These are phyloP conservation scores for Drosophila subsilvestris DNA, from an alignment of 2,888 invertebrate genomes.

Conservation along the genomic window DNA sequence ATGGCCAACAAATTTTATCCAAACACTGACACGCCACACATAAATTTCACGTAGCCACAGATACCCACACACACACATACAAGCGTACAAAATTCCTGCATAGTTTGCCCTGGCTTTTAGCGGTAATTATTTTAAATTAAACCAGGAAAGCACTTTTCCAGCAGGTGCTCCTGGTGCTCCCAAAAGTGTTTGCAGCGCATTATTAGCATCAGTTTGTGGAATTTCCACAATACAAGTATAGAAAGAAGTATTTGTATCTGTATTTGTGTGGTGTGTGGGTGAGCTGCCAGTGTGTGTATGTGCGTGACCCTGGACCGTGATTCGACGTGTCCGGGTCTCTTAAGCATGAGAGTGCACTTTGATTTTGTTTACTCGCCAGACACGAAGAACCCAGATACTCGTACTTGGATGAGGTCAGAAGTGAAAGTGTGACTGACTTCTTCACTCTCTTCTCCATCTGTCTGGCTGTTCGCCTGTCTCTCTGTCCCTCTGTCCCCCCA, in stretches of 20 bases:
- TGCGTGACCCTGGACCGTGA: slow-evolving; percentile 16
- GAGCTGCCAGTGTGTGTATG: background rate
- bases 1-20: slow-evolving; percentile 41
- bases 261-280: background rate
- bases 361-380: slow-evolving; percentile 26
- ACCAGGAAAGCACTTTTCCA: slow-evolving; percentile 51
- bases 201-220: slow-evolving; percentile 41
- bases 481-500: slow-evolving; percentile 13
- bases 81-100: slow-evolving; percentile 2
- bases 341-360: slow-evolving; percentile 33
- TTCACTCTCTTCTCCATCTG: slow-evolving; percentile 9
- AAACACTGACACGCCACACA: slow-evolving; percentile 7
- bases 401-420: slow-evolving; percentile 1
- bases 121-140: slow-evolving; percentile 67
- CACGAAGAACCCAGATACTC: slow-evolving; percentile 9
- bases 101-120: slow-evolving; percentile 39
- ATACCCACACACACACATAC: slow-evolving; percentile 19
- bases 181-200: slow-evolving; percentile 38
- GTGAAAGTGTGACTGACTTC: slow-evolving; percentile 26
- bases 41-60: slow-evolving; percentile 19
- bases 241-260: background rate
- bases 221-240: background rate
- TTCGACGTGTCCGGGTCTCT: slow-evolving; percentile 3
- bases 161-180: slow-evolving; percentile 44
- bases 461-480: slow-evolving; percentile 14